Conservation (phyloP, 2,797 vertebrate species). For the Stomatorhinus walkeri region DNA sequence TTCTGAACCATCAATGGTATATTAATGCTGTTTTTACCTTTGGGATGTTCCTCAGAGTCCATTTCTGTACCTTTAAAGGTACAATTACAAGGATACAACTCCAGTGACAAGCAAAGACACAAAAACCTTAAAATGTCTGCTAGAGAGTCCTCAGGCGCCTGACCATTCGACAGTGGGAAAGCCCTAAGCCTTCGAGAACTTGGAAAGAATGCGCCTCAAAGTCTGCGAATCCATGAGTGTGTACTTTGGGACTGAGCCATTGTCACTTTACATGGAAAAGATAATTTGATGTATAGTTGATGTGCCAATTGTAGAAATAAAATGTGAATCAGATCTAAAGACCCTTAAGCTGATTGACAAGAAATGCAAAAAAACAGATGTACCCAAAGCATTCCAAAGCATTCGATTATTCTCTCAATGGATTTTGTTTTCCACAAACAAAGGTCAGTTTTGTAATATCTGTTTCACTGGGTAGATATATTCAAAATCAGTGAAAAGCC, state of each 20-base stretch:
- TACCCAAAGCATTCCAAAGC: not conserved
- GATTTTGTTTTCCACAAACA: not conserved
- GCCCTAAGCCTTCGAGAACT: not conserved
- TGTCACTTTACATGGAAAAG: not conserved
- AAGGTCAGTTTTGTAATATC: not conserved
- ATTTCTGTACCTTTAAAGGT: not conserved
- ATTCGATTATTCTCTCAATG: not conserved
- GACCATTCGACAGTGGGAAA: not conserved
- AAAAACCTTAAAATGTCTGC: not conserved
- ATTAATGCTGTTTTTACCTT: not conserved
- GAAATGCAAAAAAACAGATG: not conserved
- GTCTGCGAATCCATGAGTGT: not conserved
- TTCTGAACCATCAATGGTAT: not conserved
- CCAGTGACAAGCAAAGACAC: not conserved
- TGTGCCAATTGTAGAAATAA: not conserved
- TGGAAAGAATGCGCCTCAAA: not conserved
- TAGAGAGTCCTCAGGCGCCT: not conserved
- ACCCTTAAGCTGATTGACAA: not conserved
- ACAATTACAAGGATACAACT: not conserved
- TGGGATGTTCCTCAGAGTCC: not conserved
- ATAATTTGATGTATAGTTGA: not conserved
- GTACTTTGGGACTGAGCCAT: not conserved
- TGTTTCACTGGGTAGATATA: not conserved
- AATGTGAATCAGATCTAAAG: not conserved
- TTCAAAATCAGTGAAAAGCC: not conserved